Evolutionary conservation across 2,888 invertebrate species (phyloP).

Genomic region (Himalopsyche kuldschensis): DNA sequence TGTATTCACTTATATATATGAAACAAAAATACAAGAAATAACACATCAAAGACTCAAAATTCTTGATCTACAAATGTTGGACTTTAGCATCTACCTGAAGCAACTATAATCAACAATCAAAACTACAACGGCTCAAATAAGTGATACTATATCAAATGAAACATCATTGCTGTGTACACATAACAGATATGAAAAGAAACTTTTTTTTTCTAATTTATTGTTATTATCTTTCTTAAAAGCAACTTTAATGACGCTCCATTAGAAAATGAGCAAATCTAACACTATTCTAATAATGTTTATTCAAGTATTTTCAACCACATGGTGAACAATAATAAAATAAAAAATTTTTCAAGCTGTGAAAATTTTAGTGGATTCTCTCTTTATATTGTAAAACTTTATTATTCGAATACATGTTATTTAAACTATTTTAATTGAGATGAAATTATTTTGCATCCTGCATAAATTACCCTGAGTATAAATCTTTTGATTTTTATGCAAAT

Average conservation of each 20-base stretch:
- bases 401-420: not conserved
- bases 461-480: not conserved
- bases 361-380: not conserved
- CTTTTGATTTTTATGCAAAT: not conserved
- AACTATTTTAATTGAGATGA: not conserved
- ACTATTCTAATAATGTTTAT: not conserved
- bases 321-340: constrained; percentile 13
- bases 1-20: not conserved
- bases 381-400: not conserved
- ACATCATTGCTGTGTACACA: not conserved
- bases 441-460: not conserved
- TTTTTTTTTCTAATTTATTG: not conserved
- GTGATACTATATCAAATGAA: not conserved
- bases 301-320: constrained; percentile 1
- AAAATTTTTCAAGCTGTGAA: not conserved
- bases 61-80: constrained; percentile 10
- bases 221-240: not conserved
- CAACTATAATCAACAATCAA: constrained; percentile 12
- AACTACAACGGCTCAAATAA: constrained; percentile 3
- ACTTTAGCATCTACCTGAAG: constrained; percentile 4
- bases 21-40: not conserved
- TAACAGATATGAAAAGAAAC: not conserved
- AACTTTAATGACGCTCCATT: not conserved
- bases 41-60: constrained; percentile 20
- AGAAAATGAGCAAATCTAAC: constrained; percentile 12